Conservation (phyloP, 2,888 invertebrate species). For the Leptinotarsa peninsularis region DNA sequence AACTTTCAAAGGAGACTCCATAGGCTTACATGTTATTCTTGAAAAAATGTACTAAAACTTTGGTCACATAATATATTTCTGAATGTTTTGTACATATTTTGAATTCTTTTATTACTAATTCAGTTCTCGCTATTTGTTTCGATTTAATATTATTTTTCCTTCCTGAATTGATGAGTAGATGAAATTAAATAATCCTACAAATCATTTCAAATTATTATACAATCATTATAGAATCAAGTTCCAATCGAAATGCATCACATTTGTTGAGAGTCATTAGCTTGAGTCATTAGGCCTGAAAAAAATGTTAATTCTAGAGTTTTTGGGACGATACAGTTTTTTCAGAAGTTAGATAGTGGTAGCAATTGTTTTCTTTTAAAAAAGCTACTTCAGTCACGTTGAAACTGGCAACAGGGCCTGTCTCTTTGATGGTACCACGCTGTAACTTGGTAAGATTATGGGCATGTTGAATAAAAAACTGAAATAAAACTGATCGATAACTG, state of each 20-base stretch:
- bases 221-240: background rate
- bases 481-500: background rate
- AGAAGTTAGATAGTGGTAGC: background rate
- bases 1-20: too few relatives aligned
- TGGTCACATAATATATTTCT: too few relatives aligned
- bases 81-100: too few relatives aligned
- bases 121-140: background rate
- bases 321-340: background rate
- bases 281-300: background rate
- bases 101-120: too few relatives aligned
- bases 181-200: background rate
- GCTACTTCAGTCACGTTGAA: background rate
- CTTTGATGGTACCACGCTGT: conserved; percentile 1
- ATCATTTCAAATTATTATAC: background rate
- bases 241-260: background rate
- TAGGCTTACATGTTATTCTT: too few relatives aligned
- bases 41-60: too few relatives aligned
- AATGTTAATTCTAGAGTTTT: background rate
- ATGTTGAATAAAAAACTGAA: background rate
- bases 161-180: background rate
- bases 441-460: background rate
- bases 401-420: background rate
- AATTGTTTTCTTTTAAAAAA: background rate
- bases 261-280: background rate
- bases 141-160: too few relatives aligned